Conservation (phyloP, 2,797 vertebrate species). For the Jordanella pulchra region DNA sequence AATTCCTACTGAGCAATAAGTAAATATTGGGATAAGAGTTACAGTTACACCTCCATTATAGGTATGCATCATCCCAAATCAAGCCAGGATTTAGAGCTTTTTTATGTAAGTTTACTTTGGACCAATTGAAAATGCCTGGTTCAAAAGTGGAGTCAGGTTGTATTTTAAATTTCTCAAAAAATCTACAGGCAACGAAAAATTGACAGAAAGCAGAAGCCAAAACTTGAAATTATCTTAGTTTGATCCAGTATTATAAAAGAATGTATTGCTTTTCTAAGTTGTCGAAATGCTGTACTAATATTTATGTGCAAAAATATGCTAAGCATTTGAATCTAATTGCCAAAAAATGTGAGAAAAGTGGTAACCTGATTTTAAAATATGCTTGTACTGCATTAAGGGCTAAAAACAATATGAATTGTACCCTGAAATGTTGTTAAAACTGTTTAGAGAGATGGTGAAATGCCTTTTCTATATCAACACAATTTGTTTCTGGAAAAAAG, state of each 20-base stretch:
- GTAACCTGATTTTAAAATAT: background rate
- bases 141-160: too few species aligned
- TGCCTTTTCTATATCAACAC: background rate
- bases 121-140: background rate
- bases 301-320: background rate
- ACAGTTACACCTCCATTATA: background rate
- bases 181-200: background rate
- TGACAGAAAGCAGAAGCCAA: background rate
- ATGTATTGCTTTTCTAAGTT: background rate
- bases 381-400: background rate
- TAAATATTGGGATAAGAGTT: background rate
- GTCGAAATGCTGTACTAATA: background rate
- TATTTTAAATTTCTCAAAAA: background rate
- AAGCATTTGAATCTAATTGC: background rate
- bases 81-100: background rate
- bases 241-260: background rate
- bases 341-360: background rate
- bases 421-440: background rate
- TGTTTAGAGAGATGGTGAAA: background rate
- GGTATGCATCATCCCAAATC: too few species aligned
- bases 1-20: background rate
- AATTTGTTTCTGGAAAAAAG: background rate
- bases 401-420: background rate
- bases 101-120: background rate
- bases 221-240: background rate